A percentile compares a stretch with the other conserved stretches of the same genome.
Conservation (phyloP, 2,113 vertebrate genomes). For the Phrynosoma platyrhinos region DNA sequence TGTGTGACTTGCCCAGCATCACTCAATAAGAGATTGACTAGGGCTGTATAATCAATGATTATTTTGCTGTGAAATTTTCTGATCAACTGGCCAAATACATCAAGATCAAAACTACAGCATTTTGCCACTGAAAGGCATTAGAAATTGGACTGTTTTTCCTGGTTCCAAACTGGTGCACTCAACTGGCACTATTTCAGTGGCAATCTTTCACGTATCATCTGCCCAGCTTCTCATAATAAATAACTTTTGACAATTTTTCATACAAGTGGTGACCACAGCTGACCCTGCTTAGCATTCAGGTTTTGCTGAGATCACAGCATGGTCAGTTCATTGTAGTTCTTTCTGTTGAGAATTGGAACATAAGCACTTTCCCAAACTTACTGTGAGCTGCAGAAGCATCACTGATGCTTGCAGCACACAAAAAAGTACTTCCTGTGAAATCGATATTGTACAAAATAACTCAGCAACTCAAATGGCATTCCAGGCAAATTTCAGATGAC, state of each 20-base stretch:
- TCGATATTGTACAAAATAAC: constrained; percentile 28
- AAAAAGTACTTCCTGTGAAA: neutral
- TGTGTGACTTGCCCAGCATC: too few relatives aligned
- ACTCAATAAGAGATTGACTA: neutral
- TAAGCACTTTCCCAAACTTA: neutral
- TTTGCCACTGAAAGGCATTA: neutral
- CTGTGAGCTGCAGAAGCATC: rapidly evolving
- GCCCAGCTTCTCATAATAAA: constrained; percentile 49
- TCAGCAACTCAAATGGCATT: constrained; percentile 16
- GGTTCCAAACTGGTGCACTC: constrained; percentile 15
- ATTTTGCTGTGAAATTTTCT: constrained; percentile 4
- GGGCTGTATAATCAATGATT: neutral
- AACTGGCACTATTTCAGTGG: constrained; percentile 48
- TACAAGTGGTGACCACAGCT: constrained; percentile 1
- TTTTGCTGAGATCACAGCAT: constrained; percentile 35
- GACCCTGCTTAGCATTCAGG: constrained; percentile 53
- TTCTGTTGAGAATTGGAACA: rapidly evolving
- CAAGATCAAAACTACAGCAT: neutral
- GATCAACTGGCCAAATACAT: neutral
- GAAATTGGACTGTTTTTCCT: neutral
- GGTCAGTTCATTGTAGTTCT: neutral
- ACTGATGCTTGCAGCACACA: neutral
- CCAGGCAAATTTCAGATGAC: neutral
- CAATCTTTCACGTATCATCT: constrained; percentile 40
- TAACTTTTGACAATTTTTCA: constrained; percentile 35